phyloP scores from a whole-genome alignment of 2,888 invertebrate species.

The Encarsia formosa region DNA sequence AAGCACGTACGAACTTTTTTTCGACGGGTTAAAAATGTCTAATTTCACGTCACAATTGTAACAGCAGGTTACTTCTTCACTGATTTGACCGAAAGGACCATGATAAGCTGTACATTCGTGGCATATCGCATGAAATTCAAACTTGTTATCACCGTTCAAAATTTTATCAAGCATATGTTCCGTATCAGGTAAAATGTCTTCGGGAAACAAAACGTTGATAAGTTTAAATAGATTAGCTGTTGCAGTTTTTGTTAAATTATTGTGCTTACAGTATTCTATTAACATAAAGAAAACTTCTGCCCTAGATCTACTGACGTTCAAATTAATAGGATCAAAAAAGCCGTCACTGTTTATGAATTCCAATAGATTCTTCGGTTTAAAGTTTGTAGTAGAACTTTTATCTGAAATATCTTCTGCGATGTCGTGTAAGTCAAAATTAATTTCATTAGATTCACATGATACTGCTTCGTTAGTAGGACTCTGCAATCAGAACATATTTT shows the following conservation, averaged over 20 bases:
- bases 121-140: constrained; percentile 2
- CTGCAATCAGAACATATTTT: too few relatives aligned
- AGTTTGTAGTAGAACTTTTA: too few relatives aligned
- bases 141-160: neutral
- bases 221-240: neutral
- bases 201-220: neutral
- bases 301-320: neutral
- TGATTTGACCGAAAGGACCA: neutral
- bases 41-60: neutral
- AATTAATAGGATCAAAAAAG: neutral
- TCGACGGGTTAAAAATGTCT: neutral
- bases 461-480: too few relatives aligned
- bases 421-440: too few relatives aligned
- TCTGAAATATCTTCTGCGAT: too few relatives aligned
- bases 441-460: too few relatives aligned
- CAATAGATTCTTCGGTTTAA: neutral
- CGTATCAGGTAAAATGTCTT: neutral
- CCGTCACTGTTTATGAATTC: neutral
- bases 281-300: constrained; percentile 1
- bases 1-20: neutral
- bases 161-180: neutral
- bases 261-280: neutral
- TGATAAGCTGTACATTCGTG: neutral
- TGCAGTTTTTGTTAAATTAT: neutral
- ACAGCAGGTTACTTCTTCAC: neutral